Evolutionary conservation across 2,888 invertebrate genomes (phyloP), one percentile per base, ranked within the genome.

Genomic region (Temnothorax unifasciatus): DNA sequence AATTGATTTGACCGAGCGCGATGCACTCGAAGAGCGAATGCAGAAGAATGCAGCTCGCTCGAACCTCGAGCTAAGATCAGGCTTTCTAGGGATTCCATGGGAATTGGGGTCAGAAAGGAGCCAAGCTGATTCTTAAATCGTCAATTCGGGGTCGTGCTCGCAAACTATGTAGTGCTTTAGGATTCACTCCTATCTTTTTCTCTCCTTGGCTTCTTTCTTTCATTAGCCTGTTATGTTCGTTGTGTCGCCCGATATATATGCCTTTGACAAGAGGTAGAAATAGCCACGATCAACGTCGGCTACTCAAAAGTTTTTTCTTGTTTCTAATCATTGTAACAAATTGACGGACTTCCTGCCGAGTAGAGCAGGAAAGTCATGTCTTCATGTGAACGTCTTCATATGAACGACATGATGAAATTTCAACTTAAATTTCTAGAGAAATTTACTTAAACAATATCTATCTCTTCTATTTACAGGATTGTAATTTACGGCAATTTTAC

Each of bases 211-310:
- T 34, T 18, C 34, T 68, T 59, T 68, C 34, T 52, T 59, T 74
- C 34, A 61, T 74, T 74, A 71, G 59, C 5, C 8, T 11, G 5
- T 29, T 18, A 41, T 21, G 25, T 61, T 54, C 66, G 1, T 41
- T 52, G 47, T 61, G 29, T 63, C 47, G 15, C 34, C 59, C 47
- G 15, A 11, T 68, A 2, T 64, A 85, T 82, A 75, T 83, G 82
- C 76, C 84, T 86, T 85, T 85, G 88, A 88, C 86, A 85, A 6
- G 15, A 75, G 85, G 84, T 90, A 87, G 84, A 91, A 91, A 92
- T 90, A 91, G 84, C 87, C 79, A 61, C 75, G 44, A 75, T 66
- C 52, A 61, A 57, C 54, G 41, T 47, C 54, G 68, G 57, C 52
- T 79, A 86, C 38, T 74, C 73, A 82, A 77, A 52, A 76, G 77